A percentile compares a stretch with the other conserved stretches of the same genome.
phyloP scores from a whole-genome alignment of 1,140 invertebrate genomes.

The Calliphora vicina region DNA sequence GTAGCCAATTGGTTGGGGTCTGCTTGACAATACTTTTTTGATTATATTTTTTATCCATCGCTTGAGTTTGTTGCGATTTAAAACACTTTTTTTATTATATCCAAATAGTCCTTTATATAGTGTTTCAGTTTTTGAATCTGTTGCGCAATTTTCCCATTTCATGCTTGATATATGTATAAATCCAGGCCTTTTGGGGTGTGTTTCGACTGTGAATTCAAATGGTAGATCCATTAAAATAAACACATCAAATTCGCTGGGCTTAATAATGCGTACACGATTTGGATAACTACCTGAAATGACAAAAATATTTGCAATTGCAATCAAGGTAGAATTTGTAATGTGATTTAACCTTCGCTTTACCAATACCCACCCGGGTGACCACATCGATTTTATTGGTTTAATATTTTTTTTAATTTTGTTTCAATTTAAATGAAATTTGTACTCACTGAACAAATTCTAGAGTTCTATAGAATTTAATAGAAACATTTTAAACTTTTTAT shows the following conservation, averaged over 20 bases:
- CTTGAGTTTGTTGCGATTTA: constrained; percentile 33
- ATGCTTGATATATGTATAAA: constrained; percentile 36
- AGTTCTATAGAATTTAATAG: no score
- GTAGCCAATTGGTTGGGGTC: constrained; percentile 21
- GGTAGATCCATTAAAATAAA: constrained; percentile 45
- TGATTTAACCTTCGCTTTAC: no score
- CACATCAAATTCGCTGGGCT: constrained; percentile 46
- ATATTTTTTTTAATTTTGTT: no score
- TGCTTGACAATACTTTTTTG: background rate
- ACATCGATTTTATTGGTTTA: no score
- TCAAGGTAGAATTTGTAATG: no score
- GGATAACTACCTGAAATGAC: constrained; percentile 42
- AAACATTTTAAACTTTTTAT: no score
- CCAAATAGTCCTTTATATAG: no score
- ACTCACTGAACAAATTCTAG: no score
- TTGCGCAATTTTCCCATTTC: background rate
- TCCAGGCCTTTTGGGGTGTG: constrained; percentile 39
- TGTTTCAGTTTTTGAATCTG: no score
- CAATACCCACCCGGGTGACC: no score
- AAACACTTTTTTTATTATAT: background rate
- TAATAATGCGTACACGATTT: constrained; percentile 39
- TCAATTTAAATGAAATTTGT: no score
- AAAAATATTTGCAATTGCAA: no score
- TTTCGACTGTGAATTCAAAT: constrained; percentile 29
- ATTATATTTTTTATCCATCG: constrained; percentile 44